These are phyloP conservation scores for Pluvianellus socialis DNA, from an alignment of 2,113 vertebrate species.

Conservation along the genomic window DNA sequence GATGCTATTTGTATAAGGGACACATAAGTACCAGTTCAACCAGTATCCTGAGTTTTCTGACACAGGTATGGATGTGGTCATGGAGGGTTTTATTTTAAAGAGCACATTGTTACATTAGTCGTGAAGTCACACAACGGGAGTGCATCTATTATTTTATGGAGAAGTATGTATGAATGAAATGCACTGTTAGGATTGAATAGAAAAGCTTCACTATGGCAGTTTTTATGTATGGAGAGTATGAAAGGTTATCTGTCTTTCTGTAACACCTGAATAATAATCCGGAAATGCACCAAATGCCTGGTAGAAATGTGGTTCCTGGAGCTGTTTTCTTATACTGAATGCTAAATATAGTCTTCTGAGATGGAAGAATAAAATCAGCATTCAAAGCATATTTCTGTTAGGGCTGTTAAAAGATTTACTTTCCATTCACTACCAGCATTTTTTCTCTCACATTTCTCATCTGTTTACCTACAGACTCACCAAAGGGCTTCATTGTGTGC, in stretches of 20 bases:
- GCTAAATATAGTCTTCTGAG: background rate
- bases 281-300: background rate
- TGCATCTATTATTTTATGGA: background rate
- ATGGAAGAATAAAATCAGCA: background rate
- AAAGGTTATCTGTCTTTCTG: constrained; percentile 44
- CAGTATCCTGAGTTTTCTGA: background rate
- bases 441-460: constrained; percentile 1
- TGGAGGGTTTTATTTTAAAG: background rate
- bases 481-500: background rate
- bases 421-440: background rate
- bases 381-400: background rate
- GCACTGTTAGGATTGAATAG: background rate
- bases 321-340: background rate
- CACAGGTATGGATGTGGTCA: background rate
- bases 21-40: background rate
- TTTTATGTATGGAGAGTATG: background rate
- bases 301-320: background rate
- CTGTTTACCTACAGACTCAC: background rate
- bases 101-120: background rate
- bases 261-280: constrained; percentile 6
- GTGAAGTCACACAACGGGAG: background rate
- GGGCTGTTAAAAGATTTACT: background rate
- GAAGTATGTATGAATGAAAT: background rate
- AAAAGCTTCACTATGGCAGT: background rate
- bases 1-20: background rate